Conservation (phyloP, 2,113 vertebrate genomes). For the Coryphaenoides rupestris region DNA sequence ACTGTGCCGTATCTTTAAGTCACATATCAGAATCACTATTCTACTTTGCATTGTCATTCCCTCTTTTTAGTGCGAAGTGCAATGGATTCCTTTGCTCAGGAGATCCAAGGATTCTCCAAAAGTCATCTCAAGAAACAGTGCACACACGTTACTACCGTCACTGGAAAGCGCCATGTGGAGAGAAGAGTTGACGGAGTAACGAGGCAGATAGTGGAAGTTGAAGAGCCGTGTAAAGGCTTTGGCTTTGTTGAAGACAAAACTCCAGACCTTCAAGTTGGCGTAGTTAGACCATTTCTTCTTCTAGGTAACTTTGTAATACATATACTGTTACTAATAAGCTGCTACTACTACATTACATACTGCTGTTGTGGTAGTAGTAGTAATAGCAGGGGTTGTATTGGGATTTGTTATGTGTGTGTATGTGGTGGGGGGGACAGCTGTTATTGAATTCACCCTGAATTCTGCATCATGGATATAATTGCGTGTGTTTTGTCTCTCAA, state of each 20-base stretch:
- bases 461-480: too few species aligned
- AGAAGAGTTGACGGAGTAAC: constrained; percentile 73
- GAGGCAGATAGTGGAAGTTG: constrained; percentile 22
- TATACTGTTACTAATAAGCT: too few species aligned
- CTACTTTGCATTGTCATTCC: neutral
- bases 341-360: too few species aligned
- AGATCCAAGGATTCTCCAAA: constrained; percentile 85
- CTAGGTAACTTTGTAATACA: constrained; percentile 73
- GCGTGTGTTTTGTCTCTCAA: too few species aligned
- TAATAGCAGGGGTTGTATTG: too few species aligned
- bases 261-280: constrained; percentile 85
- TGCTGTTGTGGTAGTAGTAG: too few species aligned
- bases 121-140: constrained; percentile 81
- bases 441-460: too few species aligned
- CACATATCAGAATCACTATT: neutral
- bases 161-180: constrained; percentile 81
- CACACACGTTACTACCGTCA: constrained; percentile 85
- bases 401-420: too few species aligned
- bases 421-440: too few species aligned
- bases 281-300: constrained; percentile 84
- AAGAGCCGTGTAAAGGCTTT: constrained; percentile 50
- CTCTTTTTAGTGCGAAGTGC: constrained; percentile 23
- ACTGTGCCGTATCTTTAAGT: too few species aligned
- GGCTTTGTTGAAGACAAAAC: constrained; percentile 86
- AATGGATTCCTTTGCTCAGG: constrained; percentile 85